Base-by-base conservation (phyloP, 2,888 invertebrate genomes). In the Drosophila mimica region DNA sequence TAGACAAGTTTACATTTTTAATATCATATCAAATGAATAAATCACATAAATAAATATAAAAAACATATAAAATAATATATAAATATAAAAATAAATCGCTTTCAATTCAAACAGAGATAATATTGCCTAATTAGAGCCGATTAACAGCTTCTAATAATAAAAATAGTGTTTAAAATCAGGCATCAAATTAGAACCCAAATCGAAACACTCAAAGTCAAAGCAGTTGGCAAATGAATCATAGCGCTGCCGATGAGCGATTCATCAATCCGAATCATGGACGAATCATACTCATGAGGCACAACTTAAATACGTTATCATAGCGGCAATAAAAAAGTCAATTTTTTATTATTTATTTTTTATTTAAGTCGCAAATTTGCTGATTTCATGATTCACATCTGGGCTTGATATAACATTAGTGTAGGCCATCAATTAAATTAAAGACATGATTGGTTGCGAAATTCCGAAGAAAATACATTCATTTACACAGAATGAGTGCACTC, bases 191-290 rank as follows among this genome's bases (percentile, higher is more conserved):
- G 8, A 8, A 15, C 8, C 33, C 36, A 9, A 40, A 40, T 20
- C 2, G 38, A 56, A 60, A 52, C 79, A 64, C 57, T 74, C 63
- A 52, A 54, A 60, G 49, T 56, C 69, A 40, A 46, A 69, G 57
- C 77, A 70, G 63, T 69, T 79, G 84, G 56, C 84, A 70, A 82
- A 82, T 83, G 83, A 83, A 74, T 83, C 85, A 83, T 76, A 56
- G 65, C 51, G 51, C 63, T 70, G 36, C 25, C 84, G 79, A 87
- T 83, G 72, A 76, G 71, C 70, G 69, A 74, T 68, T 76, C 65
- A 66, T 48, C 82, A 74, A 58, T 58, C 49, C 46, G 30, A 52
- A 20, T 62, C 15, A 49, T 48, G 25, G 38, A 34, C 20, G 13
- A 34, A 38, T 7, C 20, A 40, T 2, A n/a, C 17, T n/a, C 40